These are phyloP conservation scores for Chaetura pelagica DNA, from an alignment of 2,113 vertebrate genomes.

Conservation along the genomic window DNA sequence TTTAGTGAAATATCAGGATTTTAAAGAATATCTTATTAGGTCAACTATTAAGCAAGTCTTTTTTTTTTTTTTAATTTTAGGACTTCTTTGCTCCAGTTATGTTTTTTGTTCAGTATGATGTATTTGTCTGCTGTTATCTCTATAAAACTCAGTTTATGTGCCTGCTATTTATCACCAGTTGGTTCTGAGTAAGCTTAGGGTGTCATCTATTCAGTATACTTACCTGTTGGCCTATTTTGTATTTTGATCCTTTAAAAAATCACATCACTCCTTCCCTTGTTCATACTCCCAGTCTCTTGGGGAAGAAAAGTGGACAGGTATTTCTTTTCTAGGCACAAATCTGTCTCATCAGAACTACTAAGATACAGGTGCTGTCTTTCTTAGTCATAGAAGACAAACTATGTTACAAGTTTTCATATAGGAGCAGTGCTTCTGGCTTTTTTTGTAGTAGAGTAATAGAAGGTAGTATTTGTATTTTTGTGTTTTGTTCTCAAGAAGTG, in stretches of 20 bases:
- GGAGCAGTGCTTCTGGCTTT: neutral
- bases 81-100: neutral
- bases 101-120: neutral
- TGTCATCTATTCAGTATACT: neutral
- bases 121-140: neutral
- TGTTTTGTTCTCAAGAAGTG: neutral
- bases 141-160: neutral
- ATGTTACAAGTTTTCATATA: neutral
- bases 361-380: neutral
- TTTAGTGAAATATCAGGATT: neutral
- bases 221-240: neutral
- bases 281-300: neutral
- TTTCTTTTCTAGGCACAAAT: neutral
- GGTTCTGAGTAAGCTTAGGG: neutral
- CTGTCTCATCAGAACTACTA: neutral
- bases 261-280: neutral
- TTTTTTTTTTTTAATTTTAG: too few species aligned
- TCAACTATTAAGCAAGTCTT: neutral
- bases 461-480: rapidly evolving
- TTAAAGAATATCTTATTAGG: neutral
- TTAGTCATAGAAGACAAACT: neutral
- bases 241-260: neutral
- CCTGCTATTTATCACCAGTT: neutral
- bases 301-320: neutral
- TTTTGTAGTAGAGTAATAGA: neutral